phyloP scores from a whole-genome alignment of 2,113 vertebrate genomes.

The Ginglymostoma cirratum region DNA sequence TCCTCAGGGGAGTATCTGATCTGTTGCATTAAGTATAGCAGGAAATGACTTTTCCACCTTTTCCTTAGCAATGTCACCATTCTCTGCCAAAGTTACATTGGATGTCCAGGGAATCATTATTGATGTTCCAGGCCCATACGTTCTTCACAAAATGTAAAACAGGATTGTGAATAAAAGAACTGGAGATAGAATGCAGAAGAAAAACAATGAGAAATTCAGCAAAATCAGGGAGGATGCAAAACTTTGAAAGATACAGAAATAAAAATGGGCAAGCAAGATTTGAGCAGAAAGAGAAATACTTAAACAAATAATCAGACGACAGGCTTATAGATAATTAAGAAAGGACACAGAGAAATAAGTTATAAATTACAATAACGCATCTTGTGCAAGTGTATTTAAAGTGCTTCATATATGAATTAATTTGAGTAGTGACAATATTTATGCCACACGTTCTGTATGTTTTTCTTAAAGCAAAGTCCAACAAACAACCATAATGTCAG shows the following conservation, averaged over 20 bases:
- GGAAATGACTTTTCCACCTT: not conserved
- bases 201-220: not conserved
- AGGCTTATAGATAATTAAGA: not conserved
- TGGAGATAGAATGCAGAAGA: not conserved
- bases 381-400: not conserved
- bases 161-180: not conserved
- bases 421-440: not conserved
- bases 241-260: not conserved
- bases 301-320: not conserved
- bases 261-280: not conserved
- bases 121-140: not conserved
- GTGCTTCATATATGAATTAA: not conserved
- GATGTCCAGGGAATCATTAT: not conserved
- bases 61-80: not conserved
- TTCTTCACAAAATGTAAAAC: not conserved
- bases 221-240: not conserved
- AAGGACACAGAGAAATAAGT: not conserved
- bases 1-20: not conserved
- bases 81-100: not conserved
- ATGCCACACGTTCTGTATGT: not conserved
- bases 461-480: not conserved
- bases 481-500: not conserved
- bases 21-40: not conserved
- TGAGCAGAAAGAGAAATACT: not conserved
- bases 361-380: no score